These are phyloP conservation scores for Chloropsis hardwickii DNA, from an alignment of 2,113 vertebrate species.

Conservation along the genomic window DNA sequence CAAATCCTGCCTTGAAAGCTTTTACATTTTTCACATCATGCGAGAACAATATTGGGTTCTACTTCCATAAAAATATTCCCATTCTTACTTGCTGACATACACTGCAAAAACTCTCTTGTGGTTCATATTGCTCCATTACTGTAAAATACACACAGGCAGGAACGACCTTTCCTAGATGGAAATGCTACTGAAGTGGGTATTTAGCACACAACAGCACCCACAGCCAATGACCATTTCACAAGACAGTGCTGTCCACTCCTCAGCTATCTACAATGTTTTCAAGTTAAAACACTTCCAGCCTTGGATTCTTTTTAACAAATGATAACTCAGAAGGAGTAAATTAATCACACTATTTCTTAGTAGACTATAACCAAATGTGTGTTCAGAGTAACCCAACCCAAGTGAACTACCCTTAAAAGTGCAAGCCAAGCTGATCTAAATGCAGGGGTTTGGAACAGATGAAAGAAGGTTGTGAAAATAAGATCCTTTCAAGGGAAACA, in stretches of 20 bases:
- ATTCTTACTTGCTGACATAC: neutral
- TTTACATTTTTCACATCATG: neutral
- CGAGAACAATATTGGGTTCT: neutral
- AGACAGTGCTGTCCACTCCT: neutral
- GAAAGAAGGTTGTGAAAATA: neutral
- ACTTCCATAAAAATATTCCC: neutral
- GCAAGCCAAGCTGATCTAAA: slow-evolving; percentile 19
- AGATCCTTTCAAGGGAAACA: neutral
- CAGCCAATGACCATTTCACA: neutral
- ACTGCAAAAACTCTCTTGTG: neutral
- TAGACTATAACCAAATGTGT: neutral
- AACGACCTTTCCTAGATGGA: neutral
- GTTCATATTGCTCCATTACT: neutral
- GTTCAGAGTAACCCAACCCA: neutral
- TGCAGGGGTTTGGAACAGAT: neutral
- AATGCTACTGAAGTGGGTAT: neutral
- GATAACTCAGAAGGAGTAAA: neutral
- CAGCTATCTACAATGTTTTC: neutral
- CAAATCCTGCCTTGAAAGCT: slow-evolving; percentile 3
- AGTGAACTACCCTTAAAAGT: neutral
- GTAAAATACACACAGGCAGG: neutral
- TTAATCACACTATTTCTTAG: neutral
- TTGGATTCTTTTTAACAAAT: neutral
- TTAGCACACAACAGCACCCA: neutral
- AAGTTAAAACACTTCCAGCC: neutral